Base-by-base conservation (phyloP, 2,797 vertebrate genomes). In the Brotula barbata region DNA sequence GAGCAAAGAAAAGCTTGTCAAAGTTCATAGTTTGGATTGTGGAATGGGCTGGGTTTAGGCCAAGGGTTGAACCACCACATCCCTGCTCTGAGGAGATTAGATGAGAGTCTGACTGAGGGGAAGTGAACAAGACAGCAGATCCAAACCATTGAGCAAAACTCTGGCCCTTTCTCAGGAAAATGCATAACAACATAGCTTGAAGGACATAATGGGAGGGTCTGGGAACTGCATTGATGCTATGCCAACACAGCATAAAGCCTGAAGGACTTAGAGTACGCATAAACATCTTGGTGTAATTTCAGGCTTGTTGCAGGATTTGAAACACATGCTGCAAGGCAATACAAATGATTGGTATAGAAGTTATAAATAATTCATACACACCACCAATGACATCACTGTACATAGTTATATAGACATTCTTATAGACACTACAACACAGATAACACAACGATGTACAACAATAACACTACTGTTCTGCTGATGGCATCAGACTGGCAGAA, bases 51-150 rank as follows among this genome's bases (percentile, higher is more conserved):
- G 73, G 71, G 53, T 77, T 78, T 65, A 75, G 80, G 76, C 69
- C 69, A 75, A 70, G 50, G 51, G 58, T 51, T 75, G 66, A 71
- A 64, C 44, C 61, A 64, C 50, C 59, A 61, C 64, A 62, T 73
- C 68, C 14, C 53, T 6, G 16, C 80, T 86, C 87, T 89, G 81
- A 85, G 68, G 76, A 85, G 84, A 85, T 85, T 81, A 85, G 47
- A 83, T 19, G n/a, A 68, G 16, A 56, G 21, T 58, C 66, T 67
- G 60, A 71, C 46, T 55, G 63, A 73, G 62, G 11, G 13, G 63
- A 77, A 71, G 71, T 53, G 33, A 61, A 73, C 15, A 25, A 64
- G 58, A 70, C 31, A n/a, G 55, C 44, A 65, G 60, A 75, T 65
- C 67, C 71, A 21, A 70, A 65, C 56, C 54, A 34, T 21, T 57